Conservation (phyloP, 2,113 vertebrate genomes). For the Dasyprocta punctata region DNA sequence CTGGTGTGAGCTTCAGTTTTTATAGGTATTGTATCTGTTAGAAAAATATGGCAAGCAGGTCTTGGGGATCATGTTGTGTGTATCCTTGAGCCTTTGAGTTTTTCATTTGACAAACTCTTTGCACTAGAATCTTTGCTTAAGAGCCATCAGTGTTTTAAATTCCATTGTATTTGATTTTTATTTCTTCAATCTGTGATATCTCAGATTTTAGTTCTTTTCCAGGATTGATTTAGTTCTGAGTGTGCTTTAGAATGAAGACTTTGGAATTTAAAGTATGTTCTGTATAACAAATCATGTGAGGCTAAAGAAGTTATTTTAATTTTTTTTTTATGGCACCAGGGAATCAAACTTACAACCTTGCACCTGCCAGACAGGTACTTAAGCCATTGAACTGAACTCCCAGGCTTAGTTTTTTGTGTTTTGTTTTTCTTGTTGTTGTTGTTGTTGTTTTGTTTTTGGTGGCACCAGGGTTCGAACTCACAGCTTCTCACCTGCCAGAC, state of each 20-base stretch:
- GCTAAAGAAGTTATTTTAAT: too few species aligned
- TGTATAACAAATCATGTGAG: background rate
- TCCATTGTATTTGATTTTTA: background rate
- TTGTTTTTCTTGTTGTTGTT: too few species aligned
- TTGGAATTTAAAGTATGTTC: constrained; percentile 21
- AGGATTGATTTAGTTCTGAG: constrained; percentile 22
- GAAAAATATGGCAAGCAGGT: background rate
- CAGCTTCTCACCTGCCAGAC: too few species aligned
- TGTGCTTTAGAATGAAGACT: constrained; percentile 36
- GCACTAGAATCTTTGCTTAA: background rate
- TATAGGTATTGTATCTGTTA: background rate
- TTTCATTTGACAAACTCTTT: background rate
- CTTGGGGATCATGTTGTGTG: background rate
- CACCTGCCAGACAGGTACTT: too few species aligned
- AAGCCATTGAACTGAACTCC: too few species aligned
- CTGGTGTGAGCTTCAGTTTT: background rate
- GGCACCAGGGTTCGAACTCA: too few species aligned
- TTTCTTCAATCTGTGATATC: background rate
- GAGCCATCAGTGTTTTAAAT: background rate
- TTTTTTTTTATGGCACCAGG: too few species aligned
- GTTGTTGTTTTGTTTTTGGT: too few species aligned
- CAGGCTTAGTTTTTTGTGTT: too few species aligned
- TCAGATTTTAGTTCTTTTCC: background rate
- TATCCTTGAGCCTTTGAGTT: background rate
- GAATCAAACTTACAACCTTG: too few species aligned